Evolutionary conservation across 1,140 invertebrate species (phyloP).

Genomic region (Eumaeus atala): DNA sequence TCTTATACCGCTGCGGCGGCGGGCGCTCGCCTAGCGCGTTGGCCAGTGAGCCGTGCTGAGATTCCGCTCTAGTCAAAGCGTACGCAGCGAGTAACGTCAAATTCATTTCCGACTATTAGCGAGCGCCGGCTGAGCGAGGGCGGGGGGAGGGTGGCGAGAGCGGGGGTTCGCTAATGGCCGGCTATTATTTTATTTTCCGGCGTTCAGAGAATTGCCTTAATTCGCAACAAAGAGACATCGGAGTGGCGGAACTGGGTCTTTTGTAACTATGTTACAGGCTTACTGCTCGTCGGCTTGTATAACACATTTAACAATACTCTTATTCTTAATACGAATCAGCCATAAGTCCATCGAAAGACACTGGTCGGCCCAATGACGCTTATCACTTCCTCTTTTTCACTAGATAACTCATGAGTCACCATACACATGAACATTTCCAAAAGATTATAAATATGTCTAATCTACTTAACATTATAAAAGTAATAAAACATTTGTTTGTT

Average conservation of each 20-base stretch:
- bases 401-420: too few relatives aligned
- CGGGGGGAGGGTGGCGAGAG: slow-evolving; percentile 3
- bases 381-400: too few relatives aligned
- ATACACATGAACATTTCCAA: too few relatives aligned
- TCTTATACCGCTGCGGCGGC: slow-evolving; percentile 1
- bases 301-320: too few relatives aligned
- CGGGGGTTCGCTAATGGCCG: slow-evolving; percentile 42
- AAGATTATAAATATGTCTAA: too few relatives aligned
- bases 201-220: slow-evolving; percentile 63
- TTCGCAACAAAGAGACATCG: slow-evolving; percentile 51
- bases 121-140: slow-evolving; percentile 25
- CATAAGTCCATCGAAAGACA: too few relatives aligned
- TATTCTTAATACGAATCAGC: too few relatives aligned
- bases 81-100: slow-evolving; percentile 48
- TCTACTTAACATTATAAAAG: too few relatives aligned
- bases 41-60: slow-evolving; percentile 47
- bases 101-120: slow-evolving; percentile 66
- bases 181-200: slow-evolving; percentile 68
- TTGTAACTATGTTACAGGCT: slow-evolving; percentile 18
- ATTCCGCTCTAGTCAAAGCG: slow-evolving; percentile 38
- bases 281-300: too few relatives aligned
- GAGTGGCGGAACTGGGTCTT: slow-evolving; percentile 38
- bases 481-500: too few relatives aligned
- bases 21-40: slow-evolving; percentile 22
- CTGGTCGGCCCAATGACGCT: too few relatives aligned